These are phyloP conservation scores for Zoanthus sansibaricus DNA, from an alignment of 92 coral and sea anemone genomes.

Conservation along the genomic window DNA sequence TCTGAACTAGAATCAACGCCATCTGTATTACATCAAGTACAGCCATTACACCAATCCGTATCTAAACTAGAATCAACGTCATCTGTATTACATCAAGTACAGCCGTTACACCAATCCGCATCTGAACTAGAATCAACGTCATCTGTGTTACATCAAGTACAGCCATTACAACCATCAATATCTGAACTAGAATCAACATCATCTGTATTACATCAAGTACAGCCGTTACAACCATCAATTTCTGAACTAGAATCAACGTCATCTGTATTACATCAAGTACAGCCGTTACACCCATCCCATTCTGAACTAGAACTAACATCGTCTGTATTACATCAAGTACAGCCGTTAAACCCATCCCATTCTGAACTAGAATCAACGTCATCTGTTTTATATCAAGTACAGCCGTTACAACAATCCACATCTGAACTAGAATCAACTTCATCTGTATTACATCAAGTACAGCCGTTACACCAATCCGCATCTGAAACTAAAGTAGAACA, in stretches of 20 bases:
- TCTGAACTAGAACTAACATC: neutral
- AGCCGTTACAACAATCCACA: neutral
- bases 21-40: neutral
- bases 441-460: neutral
- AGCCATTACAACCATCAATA: neutral
- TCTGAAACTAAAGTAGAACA: too few relatives aligned
- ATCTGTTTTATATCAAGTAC: neutral
- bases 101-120: neutral
- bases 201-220: neutral
- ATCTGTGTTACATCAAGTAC: neutral
- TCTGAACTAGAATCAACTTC: neutral
- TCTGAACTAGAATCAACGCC: too few relatives aligned
- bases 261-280: neutral
- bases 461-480: too few relatives aligned
- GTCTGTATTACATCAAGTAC: neutral
- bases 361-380: neutral
- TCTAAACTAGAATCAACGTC: neutral
- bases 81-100: neutral
- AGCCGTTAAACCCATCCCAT: too few relatives aligned
- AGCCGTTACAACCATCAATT: neutral
- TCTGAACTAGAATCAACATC: neutral
- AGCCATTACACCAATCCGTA: too few relatives aligned
- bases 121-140: neutral
- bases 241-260: neutral
- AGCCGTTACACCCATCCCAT: neutral